Conservation (phyloP, 2,113 vertebrate species). For the Cygnus atratus region DNA sequence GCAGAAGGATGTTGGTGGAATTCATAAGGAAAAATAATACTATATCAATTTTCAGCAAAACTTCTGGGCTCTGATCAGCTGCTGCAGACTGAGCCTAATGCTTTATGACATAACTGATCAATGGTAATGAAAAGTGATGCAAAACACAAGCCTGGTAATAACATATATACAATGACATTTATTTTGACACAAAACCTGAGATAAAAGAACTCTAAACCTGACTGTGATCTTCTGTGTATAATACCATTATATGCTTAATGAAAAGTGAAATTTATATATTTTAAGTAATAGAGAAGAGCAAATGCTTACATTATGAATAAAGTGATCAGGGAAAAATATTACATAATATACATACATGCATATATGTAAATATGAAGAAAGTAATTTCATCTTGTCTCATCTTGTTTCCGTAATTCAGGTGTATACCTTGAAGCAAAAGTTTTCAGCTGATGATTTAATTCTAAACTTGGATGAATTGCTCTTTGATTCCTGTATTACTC, state of each 20-base stretch:
- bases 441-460: not conserved
- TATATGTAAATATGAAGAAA: not conserved
- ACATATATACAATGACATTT: not conserved
- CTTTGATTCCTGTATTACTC: not conserved
- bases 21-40: not conserved
- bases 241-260: not conserved
- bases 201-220: not conserved
- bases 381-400: not conserved
- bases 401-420: not conserved
- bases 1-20: not conserved
- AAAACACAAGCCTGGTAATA: not conserved
- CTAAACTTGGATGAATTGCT: not conserved
- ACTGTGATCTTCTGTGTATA: not conserved
- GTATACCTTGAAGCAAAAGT: not conserved
- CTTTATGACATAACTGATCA: not conserved
- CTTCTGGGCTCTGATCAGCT: not conserved
- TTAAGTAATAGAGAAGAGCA: not conserved
- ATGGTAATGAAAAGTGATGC: not conserved
- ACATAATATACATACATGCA: not conserved
- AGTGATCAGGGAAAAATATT: not conserved
- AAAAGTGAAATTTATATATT: not conserved
- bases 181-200: not conserved
- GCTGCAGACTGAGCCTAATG: not conserved
- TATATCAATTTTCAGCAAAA: not conserved
- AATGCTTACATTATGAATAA: not conserved